Base-by-base conservation (phyloP, 2,888 invertebrate species). In the Eulithis prunata region DNA sequence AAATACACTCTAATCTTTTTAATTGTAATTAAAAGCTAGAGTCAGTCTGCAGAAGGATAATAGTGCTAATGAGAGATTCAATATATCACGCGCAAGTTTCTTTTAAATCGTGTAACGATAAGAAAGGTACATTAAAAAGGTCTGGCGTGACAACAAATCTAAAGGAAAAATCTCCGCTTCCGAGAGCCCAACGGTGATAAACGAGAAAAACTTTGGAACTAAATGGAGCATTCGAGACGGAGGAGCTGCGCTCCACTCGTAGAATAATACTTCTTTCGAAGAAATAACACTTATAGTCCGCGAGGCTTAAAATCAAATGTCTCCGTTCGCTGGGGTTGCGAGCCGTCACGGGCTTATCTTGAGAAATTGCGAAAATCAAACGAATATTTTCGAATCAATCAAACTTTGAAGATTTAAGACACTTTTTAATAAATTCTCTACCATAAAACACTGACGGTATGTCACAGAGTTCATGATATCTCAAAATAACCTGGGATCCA, bases 101-200 rank as follows among this genome's bases (percentile, higher is more conserved):
- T 83, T 84, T 84, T 88, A 89, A 90, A 91, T 91, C 90, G 87
- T 86, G 83, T 79, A 74, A 83, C 89, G 92, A 92, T 91, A 91
- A 92, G 90, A 88, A 89, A 88, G 87, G 89, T 91, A 92, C 93
- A 93, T 93, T 93, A 93, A 93, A 92, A 93, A 92, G 91, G 93
- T 92, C 91, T 91, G 93, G 92, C 92, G 91, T 92, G 93, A 93
- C 93, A 93, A 93, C 93, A 93, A 93, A 93, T 93, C 92, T 93
- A 91, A 90, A 90, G 91, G 92, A 92, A 93, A 93, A 92, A 93
- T 92, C 91, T 91, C 92, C 90, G 90, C 88, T 89, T 90, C 88
- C 86, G 90, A 90, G 91, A 90, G 88, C 90, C 91, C 91, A 91
- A 87, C 92, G 91, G 91, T 91, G 93, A 93, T 93, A 93, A 93